Evolutionary conservation across 2,797 vertebrate species (phyloP).

Genomic region (Clarias fuscus): DNA sequence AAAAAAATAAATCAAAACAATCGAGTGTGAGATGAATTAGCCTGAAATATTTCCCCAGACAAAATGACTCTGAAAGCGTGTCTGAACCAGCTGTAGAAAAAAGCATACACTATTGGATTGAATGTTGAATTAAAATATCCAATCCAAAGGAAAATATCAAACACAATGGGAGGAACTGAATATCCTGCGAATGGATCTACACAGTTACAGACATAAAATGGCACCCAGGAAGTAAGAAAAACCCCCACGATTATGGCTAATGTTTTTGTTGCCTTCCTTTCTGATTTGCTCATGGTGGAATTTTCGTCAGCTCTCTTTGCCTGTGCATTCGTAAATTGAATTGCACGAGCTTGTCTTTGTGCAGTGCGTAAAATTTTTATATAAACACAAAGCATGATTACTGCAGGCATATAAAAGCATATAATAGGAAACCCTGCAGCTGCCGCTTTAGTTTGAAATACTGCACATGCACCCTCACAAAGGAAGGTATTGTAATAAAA

Average conservation of each 20-base stretch:
- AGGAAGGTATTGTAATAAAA: slow-evolving; percentile 43
- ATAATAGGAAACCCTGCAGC: slow-evolving; percentile 45
- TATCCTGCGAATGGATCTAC: slow-evolving; percentile 74
- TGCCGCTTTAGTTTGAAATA: slow-evolving; percentile 48
- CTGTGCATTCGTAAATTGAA: slow-evolving; percentile 45
- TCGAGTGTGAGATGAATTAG: slow-evolving; percentile 71
- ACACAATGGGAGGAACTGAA: slow-evolving; percentile 64
- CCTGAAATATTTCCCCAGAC: slow-evolving; percentile 73
- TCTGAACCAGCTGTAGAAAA: slow-evolving; percentile 81
- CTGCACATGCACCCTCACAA: slow-evolving; percentile 55
- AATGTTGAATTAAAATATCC: slow-evolving; percentile 82
- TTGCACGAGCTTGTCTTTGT: slow-evolving; percentile 60
- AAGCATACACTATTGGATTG: slow-evolving; percentile 81
- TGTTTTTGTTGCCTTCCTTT: slow-evolving; percentile 51
- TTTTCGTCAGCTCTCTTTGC: slow-evolving; percentile 53
- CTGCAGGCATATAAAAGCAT: slow-evolving; percentile 54
- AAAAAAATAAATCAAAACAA: slow-evolving; percentile 61
- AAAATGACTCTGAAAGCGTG: slow-evolving; percentile 76
- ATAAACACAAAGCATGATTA: slow-evolving; percentile 56
- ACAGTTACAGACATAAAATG: slow-evolving; percentile 76
- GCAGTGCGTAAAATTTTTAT: slow-evolving; percentile 55
- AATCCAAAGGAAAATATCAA: slow-evolving; percentile 76
- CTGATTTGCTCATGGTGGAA: slow-evolving; percentile 64
- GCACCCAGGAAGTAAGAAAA: slow-evolving; percentile 79
- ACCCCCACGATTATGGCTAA: slow-evolving; percentile 77